Conservation (phyloP, 1,140 invertebrate species). For the Drosophila melanica region DNA sequence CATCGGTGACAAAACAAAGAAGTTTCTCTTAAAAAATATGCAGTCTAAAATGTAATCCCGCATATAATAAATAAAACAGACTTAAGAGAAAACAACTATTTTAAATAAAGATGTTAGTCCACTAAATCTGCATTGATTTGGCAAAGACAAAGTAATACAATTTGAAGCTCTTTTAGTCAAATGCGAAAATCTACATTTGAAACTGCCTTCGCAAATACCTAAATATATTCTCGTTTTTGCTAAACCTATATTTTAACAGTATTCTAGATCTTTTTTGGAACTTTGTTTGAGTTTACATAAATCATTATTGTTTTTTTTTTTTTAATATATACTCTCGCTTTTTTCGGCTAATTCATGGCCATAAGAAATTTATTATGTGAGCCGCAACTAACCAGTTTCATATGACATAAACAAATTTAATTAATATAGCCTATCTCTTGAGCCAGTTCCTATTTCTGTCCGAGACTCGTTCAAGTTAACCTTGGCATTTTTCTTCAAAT, state of each 20-base stretch:
- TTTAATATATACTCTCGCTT: slow-evolving; percentile 8
- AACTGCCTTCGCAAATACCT: not conserved
- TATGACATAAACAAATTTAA: slow-evolving; percentile 5
- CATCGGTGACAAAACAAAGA: no score
- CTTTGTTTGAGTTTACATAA: slow-evolving; percentile 1
- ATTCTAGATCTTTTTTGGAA: not conserved
- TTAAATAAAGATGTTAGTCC: no score
- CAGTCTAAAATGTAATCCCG: no score
- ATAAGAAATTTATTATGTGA: slow-evolving; percentile 5
- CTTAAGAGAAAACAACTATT: no score
- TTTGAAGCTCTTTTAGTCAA: no score
- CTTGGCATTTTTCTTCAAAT: slow-evolving; percentile 6
- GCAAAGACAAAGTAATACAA: no score
- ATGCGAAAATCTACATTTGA: not conserved
- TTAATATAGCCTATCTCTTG: slow-evolving; percentile 8
- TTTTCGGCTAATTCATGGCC: slow-evolving; percentile 6
- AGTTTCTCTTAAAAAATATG: no score
- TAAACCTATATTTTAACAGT: not conserved
- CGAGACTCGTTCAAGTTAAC: not conserved
- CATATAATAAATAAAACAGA: no score
- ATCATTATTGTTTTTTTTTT: not conserved
- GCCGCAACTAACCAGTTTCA: slow-evolving; percentile 13
- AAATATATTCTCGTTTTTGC: not conserved
- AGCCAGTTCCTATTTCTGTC: slow-evolving; percentile 3
- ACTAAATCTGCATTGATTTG: no score